Evolutionary conservation across 2,113 vertebrate species (phyloP), one percentile per base, ranked within the genome.

Genomic region (Xiphophorus couchianus): DNA sequence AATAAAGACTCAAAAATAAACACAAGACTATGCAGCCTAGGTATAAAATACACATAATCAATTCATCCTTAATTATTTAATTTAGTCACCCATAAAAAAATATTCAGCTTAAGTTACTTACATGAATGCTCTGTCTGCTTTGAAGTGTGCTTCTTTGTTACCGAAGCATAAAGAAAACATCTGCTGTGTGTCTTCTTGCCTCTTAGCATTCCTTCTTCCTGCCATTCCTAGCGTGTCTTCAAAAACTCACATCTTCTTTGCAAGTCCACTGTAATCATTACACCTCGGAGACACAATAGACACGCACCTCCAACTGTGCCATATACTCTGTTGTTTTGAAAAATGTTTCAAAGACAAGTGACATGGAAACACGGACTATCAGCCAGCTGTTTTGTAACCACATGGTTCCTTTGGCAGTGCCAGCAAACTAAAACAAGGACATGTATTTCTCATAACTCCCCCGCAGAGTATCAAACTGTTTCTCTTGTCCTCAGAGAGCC

Each of bases 81-180:
- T 58, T 58, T 58, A 58, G 51, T 58, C 51, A 58, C 51, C 51
- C 51, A n/a, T 58, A 58, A n/a, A 58, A 58, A 58, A 25, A 58
- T 7, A 58, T n/a, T 58, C 22, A n/a, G 19, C 51, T 58, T 9
- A 58, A 58, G 51, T 58, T 58, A 58, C 25, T n/a, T 58, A 58
- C 22, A 58, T 58, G 51, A 58, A 9, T 58, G 51, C 51, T 58
- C 51, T 58, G 5, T 58, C 51, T n/a, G 51, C 22, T 58, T 58
- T 58, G 51, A 58, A 58, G 51, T 58, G 22, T 25, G 25, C 22
- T n/a, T 58, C 51, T n/a, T 25, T n/a, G 51, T 58, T 58, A 58
- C 51, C 10, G 22, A 58, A 25, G 22, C 51, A 58, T n/a, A 58
- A 58, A 58, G 51, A 58, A 58, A 58, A 58, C 51, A 58, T 58